Percentiles rank a stretch among this genome's conserved stretches.
Evolutionary conservation across 2,888 invertebrate genomes (phyloP).

Genomic region (Tigriopus californicus): DNA sequence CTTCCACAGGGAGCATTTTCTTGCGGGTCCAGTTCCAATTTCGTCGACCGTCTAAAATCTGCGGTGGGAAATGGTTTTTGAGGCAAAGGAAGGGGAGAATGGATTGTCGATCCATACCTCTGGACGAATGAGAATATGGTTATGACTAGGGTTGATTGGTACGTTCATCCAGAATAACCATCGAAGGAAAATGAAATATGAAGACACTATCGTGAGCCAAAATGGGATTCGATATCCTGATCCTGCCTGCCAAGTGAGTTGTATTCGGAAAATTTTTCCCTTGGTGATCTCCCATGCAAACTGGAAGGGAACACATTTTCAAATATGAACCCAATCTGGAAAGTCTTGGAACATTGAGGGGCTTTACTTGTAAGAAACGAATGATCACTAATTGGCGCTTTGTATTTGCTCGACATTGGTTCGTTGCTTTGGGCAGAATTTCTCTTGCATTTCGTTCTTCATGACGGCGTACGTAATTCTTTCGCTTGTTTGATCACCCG

Average conservation of each 20-base stretch:
- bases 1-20: conserved; percentile 51
- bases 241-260: conserved; percentile 85
- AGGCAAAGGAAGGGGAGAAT: too few species aligned
- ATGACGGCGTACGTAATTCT: conserved; percentile 63
- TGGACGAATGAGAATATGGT: conserved; percentile 74
- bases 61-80: too few species aligned
- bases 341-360: too few species aligned
- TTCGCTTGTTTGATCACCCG: conserved; percentile 65
- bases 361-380: conserved; percentile 51
- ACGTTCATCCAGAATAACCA: conserved; percentile 95
- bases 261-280: conserved; percentile 63
- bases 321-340: too few species aligned
- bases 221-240: conserved; percentile 93
- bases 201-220: conserved; percentile 93
- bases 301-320: conserved; percentile 8
- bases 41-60: conserved; percentile 48
- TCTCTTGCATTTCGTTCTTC: conserved; percentile 73
- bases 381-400: conserved; percentile 45
- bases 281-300: conserved; percentile 10
- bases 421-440: conserved; percentile 70
- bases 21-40: conserved; percentile 16
- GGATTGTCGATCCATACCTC: too few species aligned
- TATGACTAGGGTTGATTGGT: conserved; percentile 60
- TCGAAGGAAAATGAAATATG: conserved; percentile 87
- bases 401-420: conserved; percentile 66